Percentiles rank a stretch among this genome's conserved stretches.
Evolutionary conservation across 2,113 vertebrate genomes (phyloP).

Genomic region (Oreamnos americanus): DNA sequence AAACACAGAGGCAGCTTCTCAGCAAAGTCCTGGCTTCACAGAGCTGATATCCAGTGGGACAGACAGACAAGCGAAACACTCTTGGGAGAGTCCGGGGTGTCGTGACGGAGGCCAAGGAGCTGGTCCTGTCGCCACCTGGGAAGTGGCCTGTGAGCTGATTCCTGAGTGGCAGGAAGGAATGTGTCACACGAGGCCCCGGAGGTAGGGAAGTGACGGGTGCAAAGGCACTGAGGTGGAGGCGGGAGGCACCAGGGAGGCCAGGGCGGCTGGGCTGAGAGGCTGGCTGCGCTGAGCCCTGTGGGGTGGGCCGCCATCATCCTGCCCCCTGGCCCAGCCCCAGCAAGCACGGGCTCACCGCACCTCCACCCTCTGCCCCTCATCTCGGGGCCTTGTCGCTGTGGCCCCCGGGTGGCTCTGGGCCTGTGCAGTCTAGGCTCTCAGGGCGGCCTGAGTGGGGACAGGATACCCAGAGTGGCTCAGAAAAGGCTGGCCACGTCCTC

Average conservation of each 20-base stretch:
- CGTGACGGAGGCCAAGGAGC: accelerated
- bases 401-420: not conserved
- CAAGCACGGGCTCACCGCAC: accelerated
- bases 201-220: not conserved
- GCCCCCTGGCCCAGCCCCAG: not conserved
- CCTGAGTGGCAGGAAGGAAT: not conserved
- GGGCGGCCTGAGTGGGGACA: accelerated
- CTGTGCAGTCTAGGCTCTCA: accelerated
- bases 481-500: not conserved
- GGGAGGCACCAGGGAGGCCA: not conserved
- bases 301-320: accelerated
- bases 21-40: not conserved
- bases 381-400: accelerated
- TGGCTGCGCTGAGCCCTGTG: not conserved
- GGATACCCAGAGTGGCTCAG: not conserved
- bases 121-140: accelerated
- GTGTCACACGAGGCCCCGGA: accelerated
- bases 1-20: not conserved
- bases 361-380: accelerated
- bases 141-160: not conserved
- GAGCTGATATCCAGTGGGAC: too few species aligned
- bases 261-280: accelerated
- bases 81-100: accelerated
- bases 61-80: accelerated
- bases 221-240: not conserved